A percentile compares a stretch with the other conserved stretches of the same genome.
Evolutionary conservation across 2,888 invertebrate genomes (phyloP).

Genomic region (Furcula furcula): DNA sequence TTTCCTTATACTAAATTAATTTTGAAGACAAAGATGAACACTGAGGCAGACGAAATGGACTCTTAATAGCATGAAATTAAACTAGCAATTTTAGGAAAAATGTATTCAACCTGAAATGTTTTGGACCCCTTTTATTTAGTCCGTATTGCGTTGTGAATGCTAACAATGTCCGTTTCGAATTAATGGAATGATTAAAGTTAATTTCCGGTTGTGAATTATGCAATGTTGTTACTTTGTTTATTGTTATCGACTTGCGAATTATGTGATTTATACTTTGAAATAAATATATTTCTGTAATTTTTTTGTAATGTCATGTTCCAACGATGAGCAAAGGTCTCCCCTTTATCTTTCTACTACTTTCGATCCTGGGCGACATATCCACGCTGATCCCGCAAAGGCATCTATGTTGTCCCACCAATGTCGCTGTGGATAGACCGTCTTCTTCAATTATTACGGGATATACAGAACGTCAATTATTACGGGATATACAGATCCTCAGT

Average conservation of each 20-base stretch:
- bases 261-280: conserved; percentile 35
- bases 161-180: conserved; percentile 73
- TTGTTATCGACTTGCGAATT: conserved; percentile 43
- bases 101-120: conserved; percentile 72
- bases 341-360: no score
- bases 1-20: conserved; percentile 75
- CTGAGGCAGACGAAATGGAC: conserved; percentile 56
- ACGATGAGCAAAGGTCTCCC: no score
- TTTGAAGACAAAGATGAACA: conserved; percentile 48
- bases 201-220: conserved; percentile 59
- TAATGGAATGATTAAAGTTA: conserved; percentile 77
- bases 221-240: conserved; percentile 51
- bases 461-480: no score
- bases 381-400: no score
- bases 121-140: conserved; percentile 64
- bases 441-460: no score
- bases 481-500: no score
- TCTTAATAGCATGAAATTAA: conserved; percentile 61
- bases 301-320: no score
- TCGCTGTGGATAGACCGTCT: no score
- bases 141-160: conserved; percentile 71
- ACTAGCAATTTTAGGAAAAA: conserved; percentile 64
- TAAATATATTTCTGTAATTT: no score
- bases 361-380: no score
- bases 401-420: no score